A percentile compares a stretch with the other conserved stretches of the same genome.
Conservation (phyloP, 2,888 invertebrate species). For the Pammene aurita region DNA sequence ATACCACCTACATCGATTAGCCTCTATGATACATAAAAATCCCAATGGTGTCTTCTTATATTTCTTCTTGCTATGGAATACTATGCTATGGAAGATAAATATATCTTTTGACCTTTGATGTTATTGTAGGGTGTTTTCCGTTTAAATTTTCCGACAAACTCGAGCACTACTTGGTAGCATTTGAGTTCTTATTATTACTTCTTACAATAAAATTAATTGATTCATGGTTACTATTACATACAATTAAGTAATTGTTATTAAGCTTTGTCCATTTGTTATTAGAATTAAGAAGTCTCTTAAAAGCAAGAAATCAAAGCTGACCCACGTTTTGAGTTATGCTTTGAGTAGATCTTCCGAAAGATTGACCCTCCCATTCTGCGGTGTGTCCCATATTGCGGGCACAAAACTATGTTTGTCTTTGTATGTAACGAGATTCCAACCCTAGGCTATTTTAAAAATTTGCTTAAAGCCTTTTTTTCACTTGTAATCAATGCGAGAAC, state of each 20-base stretch:
- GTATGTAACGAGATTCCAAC: constrained; percentile 16
- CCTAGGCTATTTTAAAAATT: constrained; percentile 2
- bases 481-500: no score
- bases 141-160: neutral
- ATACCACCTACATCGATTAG: constrained; percentile 14
- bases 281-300: neutral
- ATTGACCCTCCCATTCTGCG: constrained; percentile 44
- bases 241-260: no score
- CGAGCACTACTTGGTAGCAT: neutral
- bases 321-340: constrained; percentile 44
- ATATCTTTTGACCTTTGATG: constrained; percentile 10
- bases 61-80: neutral
- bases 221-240: no score
- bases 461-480: neutral
- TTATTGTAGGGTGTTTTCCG: neutral
- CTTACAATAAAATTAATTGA: no score
- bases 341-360: constrained; percentile 45
- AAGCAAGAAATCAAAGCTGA: constrained; percentile 43
- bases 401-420: constrained; percentile 32
- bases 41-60: neutral
- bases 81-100: no score
- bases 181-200: no score
- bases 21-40: neutral
- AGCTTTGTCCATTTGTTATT: no score
- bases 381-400: constrained; percentile 31